Conservation (phyloP, 1,140 invertebrate species). For the Saxidomus purpurata region DNA sequence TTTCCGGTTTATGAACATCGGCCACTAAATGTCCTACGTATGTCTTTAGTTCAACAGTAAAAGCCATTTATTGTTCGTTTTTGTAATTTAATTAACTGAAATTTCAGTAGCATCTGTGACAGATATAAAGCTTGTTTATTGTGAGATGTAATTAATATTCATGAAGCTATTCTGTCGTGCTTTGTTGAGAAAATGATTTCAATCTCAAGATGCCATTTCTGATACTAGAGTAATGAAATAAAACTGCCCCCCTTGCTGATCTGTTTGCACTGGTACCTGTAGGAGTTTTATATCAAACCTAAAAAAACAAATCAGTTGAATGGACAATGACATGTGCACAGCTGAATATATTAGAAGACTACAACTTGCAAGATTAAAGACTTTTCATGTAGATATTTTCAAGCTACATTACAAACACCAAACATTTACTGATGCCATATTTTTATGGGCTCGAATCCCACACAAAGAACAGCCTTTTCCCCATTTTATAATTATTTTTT, state of each 20-base stretch:
- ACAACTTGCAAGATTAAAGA: too few relatives aligned
- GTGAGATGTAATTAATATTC: conserved; percentile 40
- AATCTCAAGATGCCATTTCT: not conserved
- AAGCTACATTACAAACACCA: too few relatives aligned
- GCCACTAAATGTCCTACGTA: not conserved
- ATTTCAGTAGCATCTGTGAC: conserved; percentile 31
- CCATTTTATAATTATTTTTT: too few relatives aligned
- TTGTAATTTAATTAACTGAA: conserved; percentile 9
- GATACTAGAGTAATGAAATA: not conserved
- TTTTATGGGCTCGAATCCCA: too few relatives aligned
- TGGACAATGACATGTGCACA: not conserved
- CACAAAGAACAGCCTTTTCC: too few relatives aligned
- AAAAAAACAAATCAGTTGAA: not conserved
- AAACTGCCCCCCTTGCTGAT: not conserved
- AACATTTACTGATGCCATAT: too few relatives aligned
- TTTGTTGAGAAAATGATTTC: not conserved
- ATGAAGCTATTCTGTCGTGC: not conserved
- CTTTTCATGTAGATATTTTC: too few relatives aligned
- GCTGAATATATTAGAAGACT: too few relatives aligned
- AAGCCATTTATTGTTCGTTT: not conserved
- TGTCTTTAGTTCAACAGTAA: not conserved
- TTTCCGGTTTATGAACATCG: not conserved
- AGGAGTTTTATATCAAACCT: not conserved
- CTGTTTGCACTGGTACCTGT: not conserved
- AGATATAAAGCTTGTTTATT: not conserved